A percentile compares a stretch with the other conserved stretches of the same genome.
Conservation (phyloP, 2,113 vertebrate genomes). For the Garra rufa region DNA sequence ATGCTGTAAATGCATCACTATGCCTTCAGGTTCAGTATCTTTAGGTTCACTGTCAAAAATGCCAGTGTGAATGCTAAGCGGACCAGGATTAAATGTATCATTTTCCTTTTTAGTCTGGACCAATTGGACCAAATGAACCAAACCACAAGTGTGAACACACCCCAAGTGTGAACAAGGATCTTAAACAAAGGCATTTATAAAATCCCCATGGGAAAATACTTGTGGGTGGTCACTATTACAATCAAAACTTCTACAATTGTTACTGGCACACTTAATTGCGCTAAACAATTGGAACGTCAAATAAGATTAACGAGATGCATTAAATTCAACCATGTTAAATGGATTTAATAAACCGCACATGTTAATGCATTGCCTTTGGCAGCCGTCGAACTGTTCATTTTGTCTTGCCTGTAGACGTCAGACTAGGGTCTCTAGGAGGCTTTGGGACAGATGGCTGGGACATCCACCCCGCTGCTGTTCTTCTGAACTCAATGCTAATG, state of each 20-base stretch:
- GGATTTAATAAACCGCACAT: not conserved
- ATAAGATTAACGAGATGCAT: not conserved
- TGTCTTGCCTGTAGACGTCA: not conserved
- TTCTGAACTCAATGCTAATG: slow-evolving; percentile 31
- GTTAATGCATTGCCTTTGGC: not conserved
- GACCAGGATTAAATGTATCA: no score
- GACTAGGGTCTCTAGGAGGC: not conserved
- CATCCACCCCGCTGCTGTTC: slow-evolving; percentile 9
- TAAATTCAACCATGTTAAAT: slow-evolving; percentile 2
- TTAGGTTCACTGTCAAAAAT: no score
- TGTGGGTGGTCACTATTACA: not conserved
- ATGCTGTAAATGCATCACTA: no score
- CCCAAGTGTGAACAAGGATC: not conserved
- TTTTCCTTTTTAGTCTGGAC: no score
- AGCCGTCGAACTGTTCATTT: not conserved
- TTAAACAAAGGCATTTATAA: not conserved
- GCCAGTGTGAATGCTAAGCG: no score
- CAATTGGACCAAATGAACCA: no score
- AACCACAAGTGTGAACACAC: no score
- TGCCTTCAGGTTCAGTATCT: no score
- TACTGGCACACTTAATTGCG: not conserved
- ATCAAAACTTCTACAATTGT: not conserved
- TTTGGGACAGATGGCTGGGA: slow-evolving; percentile 31
- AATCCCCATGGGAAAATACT: not conserved
- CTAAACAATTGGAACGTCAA: not conserved